Conservation (phyloP, 2,888 invertebrate species). For the Eumacrocentrus americanus region DNA sequence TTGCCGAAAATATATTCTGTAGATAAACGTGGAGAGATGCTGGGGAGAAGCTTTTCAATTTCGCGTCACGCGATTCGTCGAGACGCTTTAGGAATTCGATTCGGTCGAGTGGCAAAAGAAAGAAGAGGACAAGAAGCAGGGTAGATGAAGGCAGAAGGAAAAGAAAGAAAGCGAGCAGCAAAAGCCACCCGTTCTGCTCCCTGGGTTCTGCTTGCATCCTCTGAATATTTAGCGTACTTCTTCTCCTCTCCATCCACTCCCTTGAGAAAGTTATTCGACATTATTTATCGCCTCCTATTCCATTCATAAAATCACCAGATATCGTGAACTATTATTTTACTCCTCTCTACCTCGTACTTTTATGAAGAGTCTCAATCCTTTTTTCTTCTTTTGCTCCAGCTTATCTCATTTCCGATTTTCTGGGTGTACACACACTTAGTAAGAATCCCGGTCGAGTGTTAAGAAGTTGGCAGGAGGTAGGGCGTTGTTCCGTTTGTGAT, state of each 20-base stretch:
- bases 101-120: conserved; percentile 16
- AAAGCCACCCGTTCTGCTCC: conserved; percentile 21
- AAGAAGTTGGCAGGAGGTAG: not conserved
- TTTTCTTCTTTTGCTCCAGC: conserved; percentile 13
- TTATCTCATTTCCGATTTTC: conserved; percentile 8
- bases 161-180: conserved; percentile 11
- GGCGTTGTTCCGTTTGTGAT: no score
- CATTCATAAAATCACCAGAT: conserved; percentile 23
- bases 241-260: not conserved
- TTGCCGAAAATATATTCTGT: not conserved
- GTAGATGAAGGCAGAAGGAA: not conserved
- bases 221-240: conserved; percentile 32
- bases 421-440: not conserved
- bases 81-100: conserved; percentile 11
- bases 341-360: not conserved
- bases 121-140: not conserved
- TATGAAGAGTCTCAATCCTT: not conserved
- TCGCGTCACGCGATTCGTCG: conserved; percentile 1
- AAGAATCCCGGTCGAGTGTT: conserved; percentile 7
- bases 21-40: not conserved
- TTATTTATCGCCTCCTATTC: conserved; percentile 11
- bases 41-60: conserved; percentile 10
- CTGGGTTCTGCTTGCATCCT: conserved; percentile 28
- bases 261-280: conserved; percentile 14
- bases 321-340: not conserved